Conservation (phyloP, 2,797 vertebrate species). For the Melanotaenia parkinsoni region DNA sequence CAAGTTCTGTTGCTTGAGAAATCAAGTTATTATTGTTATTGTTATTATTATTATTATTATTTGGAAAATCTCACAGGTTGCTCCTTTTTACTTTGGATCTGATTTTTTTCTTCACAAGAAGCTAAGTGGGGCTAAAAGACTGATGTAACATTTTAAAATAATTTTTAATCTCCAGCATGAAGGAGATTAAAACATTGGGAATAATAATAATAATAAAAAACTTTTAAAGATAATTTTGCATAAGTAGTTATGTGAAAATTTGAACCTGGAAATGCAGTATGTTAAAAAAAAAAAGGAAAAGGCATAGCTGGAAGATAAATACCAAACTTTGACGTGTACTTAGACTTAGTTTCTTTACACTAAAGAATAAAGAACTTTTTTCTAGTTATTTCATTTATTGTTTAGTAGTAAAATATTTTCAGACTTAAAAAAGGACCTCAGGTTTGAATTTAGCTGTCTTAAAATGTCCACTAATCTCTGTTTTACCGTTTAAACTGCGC, state of each 20-base stretch:
- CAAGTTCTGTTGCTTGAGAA: too few relatives aligned
- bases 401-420: slow-evolving; percentile 1
- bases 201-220: neutral
- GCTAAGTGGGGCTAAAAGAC: neutral
- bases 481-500: slow-evolving; percentile 21
- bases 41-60: neutral
- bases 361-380: neutral
- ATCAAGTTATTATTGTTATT: too few relatives aligned
- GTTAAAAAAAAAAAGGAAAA: neutral
- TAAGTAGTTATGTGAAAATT: neutral
- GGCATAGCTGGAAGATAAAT: neutral
- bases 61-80: neutral
- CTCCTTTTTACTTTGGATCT: neutral
- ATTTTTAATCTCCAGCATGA: neutral
- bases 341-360: neutral
- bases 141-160: neutral
- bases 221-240: neutral
- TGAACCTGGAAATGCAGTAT: neutral
- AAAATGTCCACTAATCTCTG: slow-evolving; percentile 37
- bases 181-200: neutral
- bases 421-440: neutral
- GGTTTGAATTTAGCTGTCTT: neutral
- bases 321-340: neutral
- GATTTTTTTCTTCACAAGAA: neutral
- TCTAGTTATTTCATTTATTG: neutral